Percentiles rank a stretch among this genome's conserved stretches.
Conservation (phyloP, 1,140 invertebrate species). For the Sarcophaga bullata region DNA sequence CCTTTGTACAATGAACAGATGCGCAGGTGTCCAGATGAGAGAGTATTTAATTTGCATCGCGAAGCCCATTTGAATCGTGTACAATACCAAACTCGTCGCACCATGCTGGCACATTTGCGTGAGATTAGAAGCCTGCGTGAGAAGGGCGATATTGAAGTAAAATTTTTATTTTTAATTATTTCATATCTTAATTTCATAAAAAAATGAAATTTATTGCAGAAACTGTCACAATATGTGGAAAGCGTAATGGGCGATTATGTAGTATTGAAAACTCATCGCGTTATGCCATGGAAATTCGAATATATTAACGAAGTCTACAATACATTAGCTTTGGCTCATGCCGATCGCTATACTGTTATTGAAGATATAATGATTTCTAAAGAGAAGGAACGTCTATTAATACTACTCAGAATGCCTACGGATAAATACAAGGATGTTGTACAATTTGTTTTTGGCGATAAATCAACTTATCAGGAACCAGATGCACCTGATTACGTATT, state of each 20-base stretch:
- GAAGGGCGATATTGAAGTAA: conserved; percentile 48
- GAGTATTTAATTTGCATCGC: conserved; percentile 28
- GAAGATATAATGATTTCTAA: background rate
- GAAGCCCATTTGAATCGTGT: conserved; percentile 53
- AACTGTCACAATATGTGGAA: conserved; percentile 50
- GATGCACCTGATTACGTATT: conserved; percentile 46
- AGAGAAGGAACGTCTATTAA: conserved; percentile 43
- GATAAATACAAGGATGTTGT: conserved; percentile 47
- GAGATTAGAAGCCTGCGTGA: conserved; percentile 49
- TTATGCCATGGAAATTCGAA: conserved; percentile 62
- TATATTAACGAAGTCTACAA: conserved; percentile 63
- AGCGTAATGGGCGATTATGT: conserved; percentile 58
- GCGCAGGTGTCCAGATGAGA: conserved; percentile 46
- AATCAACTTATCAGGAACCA: conserved; percentile 50
- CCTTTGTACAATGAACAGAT: conserved; percentile 56
- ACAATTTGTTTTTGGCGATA: conserved; percentile 53
- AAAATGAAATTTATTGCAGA: conserved; percentile 34
- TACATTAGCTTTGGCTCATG: conserved; percentile 53
- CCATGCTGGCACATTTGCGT: conserved; percentile 55
- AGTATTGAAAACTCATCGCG: conserved; percentile 54
- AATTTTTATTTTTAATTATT: background rate
- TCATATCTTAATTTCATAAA: background rate
- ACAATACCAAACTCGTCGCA: conserved; percentile 59
- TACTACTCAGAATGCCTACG: conserved; percentile 45
- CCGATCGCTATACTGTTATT: conserved; percentile 47